Evolutionary conservation across 2,888 invertebrate species (phyloP).

Genomic region (Thecocarcelia acutangulata): DNA sequence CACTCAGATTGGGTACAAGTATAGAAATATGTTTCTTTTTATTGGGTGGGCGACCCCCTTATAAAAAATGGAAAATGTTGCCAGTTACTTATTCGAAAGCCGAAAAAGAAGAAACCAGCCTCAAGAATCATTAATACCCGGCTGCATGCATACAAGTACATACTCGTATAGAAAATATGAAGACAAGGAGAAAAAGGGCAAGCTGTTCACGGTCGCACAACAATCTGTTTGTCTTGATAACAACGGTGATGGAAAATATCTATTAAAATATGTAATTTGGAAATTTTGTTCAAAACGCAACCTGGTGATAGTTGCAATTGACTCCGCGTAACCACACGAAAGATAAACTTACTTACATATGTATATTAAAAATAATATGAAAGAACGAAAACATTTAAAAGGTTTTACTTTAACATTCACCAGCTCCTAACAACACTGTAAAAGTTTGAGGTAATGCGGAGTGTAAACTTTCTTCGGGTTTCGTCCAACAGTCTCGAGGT

Average conservation of each 20-base stretch:
- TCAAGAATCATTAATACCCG: not conserved
- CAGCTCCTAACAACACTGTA: too few relatives aligned
- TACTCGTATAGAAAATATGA: not conserved
- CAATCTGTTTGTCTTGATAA: slow-evolving; percentile 28
- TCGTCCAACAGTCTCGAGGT: too few relatives aligned
- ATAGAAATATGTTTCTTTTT: slow-evolving; percentile 60
- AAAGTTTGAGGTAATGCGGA: too few relatives aligned
- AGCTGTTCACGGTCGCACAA: not conserved
- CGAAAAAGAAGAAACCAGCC: slow-evolving; percentile 6
- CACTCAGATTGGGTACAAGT: slow-evolving; percentile 54
- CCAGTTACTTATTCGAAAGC: not conserved
- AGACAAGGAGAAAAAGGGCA: not conserved
- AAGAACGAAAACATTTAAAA: too few relatives aligned
- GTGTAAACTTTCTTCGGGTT: too few relatives aligned
- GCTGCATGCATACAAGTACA: not conserved
- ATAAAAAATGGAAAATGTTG: slow-evolving; percentile 8
- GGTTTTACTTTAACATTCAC: too few relatives aligned
- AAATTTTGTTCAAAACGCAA: not conserved
- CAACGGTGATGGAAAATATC: not conserved
- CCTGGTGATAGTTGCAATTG: too few relatives aligned
- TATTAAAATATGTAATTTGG: slow-evolving; percentile 2
- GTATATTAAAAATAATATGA: too few relatives aligned
- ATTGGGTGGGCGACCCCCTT: slow-evolving; percentile 66
- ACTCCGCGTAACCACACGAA: too few relatives aligned
- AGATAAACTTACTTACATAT: too few relatives aligned